These are phyloP conservation scores for Cavia aperea DNA, from an alignment of 2,113 vertebrate genomes.

Conservation along the genomic window DNA sequence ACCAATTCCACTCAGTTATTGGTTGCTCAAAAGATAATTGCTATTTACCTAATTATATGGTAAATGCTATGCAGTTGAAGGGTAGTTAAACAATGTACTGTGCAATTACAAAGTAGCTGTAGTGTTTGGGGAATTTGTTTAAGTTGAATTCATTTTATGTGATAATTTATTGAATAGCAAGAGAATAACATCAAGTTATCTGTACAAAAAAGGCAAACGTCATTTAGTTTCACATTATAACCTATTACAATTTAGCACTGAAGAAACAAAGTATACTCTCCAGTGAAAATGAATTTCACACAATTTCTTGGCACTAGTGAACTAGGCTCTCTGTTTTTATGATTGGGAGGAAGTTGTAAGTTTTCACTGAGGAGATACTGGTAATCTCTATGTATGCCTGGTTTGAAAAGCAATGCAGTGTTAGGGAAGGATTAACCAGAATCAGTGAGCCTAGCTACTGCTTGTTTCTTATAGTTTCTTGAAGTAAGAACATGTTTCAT, in stretches of 20 bases:
- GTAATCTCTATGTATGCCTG: background rate
- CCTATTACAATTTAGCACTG: background rate
- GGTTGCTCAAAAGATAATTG: constrained; percentile 71
- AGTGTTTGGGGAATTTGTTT: constrained; percentile 26
- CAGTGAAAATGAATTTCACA: constrained; percentile 31
- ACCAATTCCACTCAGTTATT: constrained; percentile 56
- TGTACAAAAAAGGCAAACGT: constrained; percentile 34
- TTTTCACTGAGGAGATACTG: background rate
- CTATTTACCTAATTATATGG: constrained; percentile 74
- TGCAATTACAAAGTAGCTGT: constrained; percentile 57
- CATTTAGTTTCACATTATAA: constrained; percentile 42
- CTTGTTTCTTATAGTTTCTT: background rate
- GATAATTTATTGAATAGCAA: constrained; percentile 6
- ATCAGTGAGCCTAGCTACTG: background rate
- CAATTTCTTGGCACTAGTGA: background rate
- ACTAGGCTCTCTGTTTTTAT: background rate
- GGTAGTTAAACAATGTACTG: constrained; percentile 67
- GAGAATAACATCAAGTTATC: constrained; percentile 10
- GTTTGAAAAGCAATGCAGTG: background rate
- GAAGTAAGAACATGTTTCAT: accelerated
- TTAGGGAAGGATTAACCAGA: background rate
- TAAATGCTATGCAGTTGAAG: constrained; percentile 66
- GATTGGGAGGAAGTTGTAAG: background rate
- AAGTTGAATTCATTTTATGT: constrained; percentile 47
- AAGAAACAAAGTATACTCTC: constrained; percentile 9